Base-by-base conservation (phyloP, 1,140 invertebrate genomes). In the Sinonovacula constricta region DNA sequence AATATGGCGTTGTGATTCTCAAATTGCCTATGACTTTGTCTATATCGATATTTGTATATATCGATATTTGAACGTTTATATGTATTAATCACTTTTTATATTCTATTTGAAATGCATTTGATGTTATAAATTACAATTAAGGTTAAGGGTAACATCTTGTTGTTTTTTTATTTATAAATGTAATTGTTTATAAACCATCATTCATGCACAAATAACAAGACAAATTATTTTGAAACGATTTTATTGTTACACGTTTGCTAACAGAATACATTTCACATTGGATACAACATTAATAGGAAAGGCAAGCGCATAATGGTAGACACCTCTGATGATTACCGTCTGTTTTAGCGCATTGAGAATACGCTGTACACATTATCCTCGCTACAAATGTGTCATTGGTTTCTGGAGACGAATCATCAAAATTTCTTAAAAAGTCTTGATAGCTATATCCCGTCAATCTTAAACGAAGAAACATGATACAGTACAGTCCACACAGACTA, bases 401-500 rank as follows among this genome's bases (percentile, higher is more conserved):
- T 28, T 28, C 24, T 30, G 14, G 12, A 63, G 24, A 12, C 15
- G 24, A 28, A 12, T 10, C 30, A 63, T 63, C 60, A 34, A 63
- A 63, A 12, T 5, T 63, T 10, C 31, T 33, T 30, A 63, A 12
- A 33, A 63, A 30, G 31, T 63, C 60, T 12, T 63, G 26, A 28
- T 30, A 30, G 12, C 15, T 30, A 18, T 30, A 34, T 30, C 15
- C 15, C 15, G 10, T 12, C 10, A 63, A 30, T 63, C 60, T 63
- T 31, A 28, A 12, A 31, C 60, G 60, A 14, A 63, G 26, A 63
- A 63, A 57, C 12, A 15, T 14, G 10, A 57, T 10, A 34, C 60
- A 63, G 22, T 63, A 63, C 31, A 63, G 31, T 63, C 60, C 60
- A 28, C 60, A 63, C 60, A 63, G 5, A 12, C 10, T 63, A 12